Evolutionary conservation across 2,113 vertebrate genomes (phyloP), one percentile per base, ranked within the genome.

Genomic region (Todiramphus chloris): DNA sequence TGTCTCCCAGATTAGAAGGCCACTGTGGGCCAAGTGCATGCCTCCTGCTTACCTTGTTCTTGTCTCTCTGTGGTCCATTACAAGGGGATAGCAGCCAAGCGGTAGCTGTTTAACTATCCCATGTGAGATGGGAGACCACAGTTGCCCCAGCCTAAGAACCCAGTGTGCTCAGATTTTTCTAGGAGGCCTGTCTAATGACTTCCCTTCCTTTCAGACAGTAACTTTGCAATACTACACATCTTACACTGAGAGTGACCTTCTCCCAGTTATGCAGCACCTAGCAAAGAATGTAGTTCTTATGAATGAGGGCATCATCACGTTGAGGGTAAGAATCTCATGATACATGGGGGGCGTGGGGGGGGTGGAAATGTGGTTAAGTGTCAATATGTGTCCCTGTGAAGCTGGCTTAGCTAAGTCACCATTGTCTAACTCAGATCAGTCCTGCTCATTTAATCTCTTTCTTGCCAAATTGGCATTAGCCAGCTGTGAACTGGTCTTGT

Each of bases 281-380:
- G 99, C 99, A 39, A 99, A 99, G 93, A 99, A 99, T 19, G 37
- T 99, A 9, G 66, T 99, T 7, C 96, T 98, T 77, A 98, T 99
- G 76, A 99, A 98, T 12, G 79, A 97, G 1, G 98, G 98, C 2
- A 92, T 92, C 28, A 98, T 97, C 6, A 98, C 98, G 69, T 97
- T 98, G 27, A 58, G 97, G 98, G 99, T 99, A 94, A 98, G 98
- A 70, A 66, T 28, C 23, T 67, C 6, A 5, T 0, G 2, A 20
- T 51, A 31, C 16, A 4, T 25, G 1, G 2, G 18, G 20, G 11
- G 19, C 37, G 9, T 17, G 2, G 2, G 18, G 18, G 11, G 17
- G 8, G 2, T 10, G 2, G 9, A 16, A 13, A 11, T 19, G 16
- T 48, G 31, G 24, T 50, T 59, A 56, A 33, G 25, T 39, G 48